A percentile compares a stretch with the other conserved stretches of the same genome.
Evolutionary conservation across 2,888 invertebrate species (phyloP).

Genomic region (Aporophyla lueneburgensis): DNA sequence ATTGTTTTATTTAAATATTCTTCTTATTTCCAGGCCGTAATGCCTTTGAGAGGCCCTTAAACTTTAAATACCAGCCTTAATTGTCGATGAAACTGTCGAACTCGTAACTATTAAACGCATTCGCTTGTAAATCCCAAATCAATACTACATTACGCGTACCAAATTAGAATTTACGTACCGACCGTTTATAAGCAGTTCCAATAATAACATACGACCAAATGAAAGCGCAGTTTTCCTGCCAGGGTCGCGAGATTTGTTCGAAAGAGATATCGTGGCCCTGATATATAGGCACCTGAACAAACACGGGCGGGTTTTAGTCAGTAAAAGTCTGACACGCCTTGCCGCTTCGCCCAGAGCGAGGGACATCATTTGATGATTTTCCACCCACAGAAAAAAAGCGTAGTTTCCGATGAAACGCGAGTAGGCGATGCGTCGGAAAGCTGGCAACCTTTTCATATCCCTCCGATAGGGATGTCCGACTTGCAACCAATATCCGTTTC

Average conservation of each 20-base stretch:
- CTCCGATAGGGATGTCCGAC: conserved; percentile 62
- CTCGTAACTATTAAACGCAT: conserved; percentile 36
- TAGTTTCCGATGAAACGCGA: conserved; percentile 22
- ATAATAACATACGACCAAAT: conserved; percentile 20
- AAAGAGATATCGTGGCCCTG: too few species aligned
- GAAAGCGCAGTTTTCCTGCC: too few species aligned
- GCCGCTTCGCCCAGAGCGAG: too few species aligned
- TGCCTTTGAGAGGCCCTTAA: conserved; percentile 1
- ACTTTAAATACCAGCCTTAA: conserved; percentile 17
- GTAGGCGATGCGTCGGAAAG: conserved; percentile 13
- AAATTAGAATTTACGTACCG: conserved; percentile 37
- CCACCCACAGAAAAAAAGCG: too few species aligned
- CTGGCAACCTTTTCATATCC: conserved; percentile 25
- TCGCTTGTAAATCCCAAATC: conserved; percentile 44
- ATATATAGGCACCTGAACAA: too few species aligned
- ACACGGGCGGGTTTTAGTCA: too few species aligned
- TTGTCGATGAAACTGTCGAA: conserved; percentile 2
- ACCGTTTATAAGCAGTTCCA: conserved; percentile 12
- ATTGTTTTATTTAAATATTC: too few species aligned
- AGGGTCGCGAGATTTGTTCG: too few species aligned
- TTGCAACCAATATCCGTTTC: conserved; percentile 73
- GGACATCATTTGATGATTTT: too few species aligned
- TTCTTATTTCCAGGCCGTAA: background rate
- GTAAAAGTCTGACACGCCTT: too few species aligned
- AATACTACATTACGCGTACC: conserved; percentile 15